These are phyloP conservation scores for Blera fallax DNA, from an alignment of 2,888 invertebrate genomes.

Conservation along the genomic window DNA sequence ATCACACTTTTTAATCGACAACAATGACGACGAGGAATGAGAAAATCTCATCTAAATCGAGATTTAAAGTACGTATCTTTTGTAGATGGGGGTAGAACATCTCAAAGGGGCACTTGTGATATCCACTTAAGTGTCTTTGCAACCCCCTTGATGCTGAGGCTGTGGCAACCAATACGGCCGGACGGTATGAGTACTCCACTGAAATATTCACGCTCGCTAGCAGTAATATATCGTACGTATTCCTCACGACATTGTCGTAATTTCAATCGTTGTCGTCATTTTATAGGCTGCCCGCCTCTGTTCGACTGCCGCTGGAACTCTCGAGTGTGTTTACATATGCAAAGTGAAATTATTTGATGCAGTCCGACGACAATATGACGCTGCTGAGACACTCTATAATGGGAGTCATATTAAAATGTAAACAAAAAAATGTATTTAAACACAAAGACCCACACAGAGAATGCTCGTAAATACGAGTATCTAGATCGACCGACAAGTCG, in stretches of 20 bases:
- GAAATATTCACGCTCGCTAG: slow-evolving; percentile 23
- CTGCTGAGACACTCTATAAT: slow-evolving; percentile 51
- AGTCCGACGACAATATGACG: slow-evolving; percentile 67
- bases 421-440: slow-evolving; percentile 64
- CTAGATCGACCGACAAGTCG: slow-evolving; percentile 53
- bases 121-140: slow-evolving; percentile 63
- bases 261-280: slow-evolving; percentile 59
- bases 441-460: slow-evolving; percentile 68
- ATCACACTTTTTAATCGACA: slow-evolving; percentile 71
- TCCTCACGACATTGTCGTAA: slow-evolving; percentile 56
- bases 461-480: slow-evolving; percentile 65
- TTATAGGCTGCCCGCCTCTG: slow-evolving; percentile 54
- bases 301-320: slow-evolving; percentile 45
- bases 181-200: slow-evolving; percentile 24
- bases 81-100: slow-evolving; percentile 24
- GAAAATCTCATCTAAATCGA: slow-evolving; percentile 69
- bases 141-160: slow-evolving; percentile 49
- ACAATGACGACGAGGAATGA: slow-evolving; percentile 19
- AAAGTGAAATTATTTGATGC: slow-evolving; percentile 67
- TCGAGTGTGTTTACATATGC: slow-evolving; percentile 61
- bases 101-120: slow-evolving; percentile 64
- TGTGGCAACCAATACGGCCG: slow-evolving; percentile 17
- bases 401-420: slow-evolving; percentile 66
- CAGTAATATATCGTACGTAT: slow-evolving; percentile 25
- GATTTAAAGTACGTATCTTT: slow-evolving; percentile 54